Base-by-base conservation (phyloP, 2,113 vertebrate species). In the zebrafish (Danio rerio) region DNA sequence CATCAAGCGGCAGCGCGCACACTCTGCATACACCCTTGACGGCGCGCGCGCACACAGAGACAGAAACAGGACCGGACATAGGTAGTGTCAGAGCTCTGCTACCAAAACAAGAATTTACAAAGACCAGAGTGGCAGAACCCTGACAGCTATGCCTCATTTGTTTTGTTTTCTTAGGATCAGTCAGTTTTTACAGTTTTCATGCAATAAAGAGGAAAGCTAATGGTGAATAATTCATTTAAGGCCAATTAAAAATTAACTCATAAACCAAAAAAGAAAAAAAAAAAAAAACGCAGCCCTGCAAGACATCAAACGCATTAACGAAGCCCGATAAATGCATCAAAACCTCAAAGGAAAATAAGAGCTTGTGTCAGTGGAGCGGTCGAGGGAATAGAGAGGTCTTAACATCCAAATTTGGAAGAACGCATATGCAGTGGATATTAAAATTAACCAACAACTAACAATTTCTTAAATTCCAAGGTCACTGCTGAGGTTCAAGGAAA, bases 141-240 rank as follows among this genome's bases (percentile, higher is more conserved):
- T n/a, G n/a, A n/a, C n/a, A n/a, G n/a, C n/a, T 50, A 0, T 1
- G 43, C 20, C 16, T 76, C 42, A 63, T 11, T 77, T 31, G 43
- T 31, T 31, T 16, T 63, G n/a, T 13, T 61, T 10, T 61, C 13
- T 62, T 21, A 16, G 69, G 69, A 52, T 53, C 21, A 15, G 21
- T 7, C 18, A 21, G 9, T 72, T 72, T 72, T 7, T 31, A 31
- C 49, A 72, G 7, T 21, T 65, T 61, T 65, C 2, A 42, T 42
- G 0, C 53, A 66, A 66, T 50, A 78, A 65, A 53, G 76, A 53
- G 20, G 21, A 78, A 78, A 78, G 13, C 75, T 63, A 78, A 52
- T 31, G 1, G 45, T 40, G 45, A 78, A 78, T 52, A 78, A 63
- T 78, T 50, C 13, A 78, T 50, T 11, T 16, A 10, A 49, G 75